Evolutionary conservation across 2,888 invertebrate genomes (phyloP), one percentile per base, ranked within the genome.

Genomic region (Sylvicola fuscatus): DNA sequence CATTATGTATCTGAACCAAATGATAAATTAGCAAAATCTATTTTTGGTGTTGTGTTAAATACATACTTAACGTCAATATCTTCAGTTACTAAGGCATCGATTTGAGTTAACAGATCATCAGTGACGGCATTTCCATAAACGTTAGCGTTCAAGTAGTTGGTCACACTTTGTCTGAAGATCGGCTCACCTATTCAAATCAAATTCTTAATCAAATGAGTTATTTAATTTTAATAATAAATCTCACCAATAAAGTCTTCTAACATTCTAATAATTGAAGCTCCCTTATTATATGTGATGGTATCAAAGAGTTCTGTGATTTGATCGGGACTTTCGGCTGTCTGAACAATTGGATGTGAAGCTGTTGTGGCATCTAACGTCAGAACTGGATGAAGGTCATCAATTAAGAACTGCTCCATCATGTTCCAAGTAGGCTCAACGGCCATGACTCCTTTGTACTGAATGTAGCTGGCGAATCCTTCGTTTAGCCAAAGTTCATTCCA

Each of bases 401-500:
- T 64, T 12, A 82, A 52, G 53, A 89, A 87, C 53, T 78, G 75
- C 37, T 80, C 75, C 57, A 78, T 57, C 70, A 82, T 74, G 48
- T 76, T 70, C 84, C 87, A 90, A 7, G 76, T 68, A 0, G 78
- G 73, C 45, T 81, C 69, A 35, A 74, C 68, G 12, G 66, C 60
- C 45, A 76, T 59, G 1, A 78, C 64, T 4, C 82, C 80, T 53
- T 83, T 82, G 46, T 74, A 82, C 54, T 84, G 76, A 60, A 92
- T 80, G 52, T 79, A 93, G 2, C 77, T 72, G 3, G 92, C 92
- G 54, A 93, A 93, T 0, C 92, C 93, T 62, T 84, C 83, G 50
- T 92, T 93, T 14, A 93, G 61, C 92, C 92, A 86, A 2, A 86
- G 61, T 54, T 92, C 90, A 51, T 83, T 78, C 84, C 84, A 86